Evolutionary conservation across 2,888 invertebrate genomes (phyloP).

Genomic region (Tetragonula carbonaria): DNA sequence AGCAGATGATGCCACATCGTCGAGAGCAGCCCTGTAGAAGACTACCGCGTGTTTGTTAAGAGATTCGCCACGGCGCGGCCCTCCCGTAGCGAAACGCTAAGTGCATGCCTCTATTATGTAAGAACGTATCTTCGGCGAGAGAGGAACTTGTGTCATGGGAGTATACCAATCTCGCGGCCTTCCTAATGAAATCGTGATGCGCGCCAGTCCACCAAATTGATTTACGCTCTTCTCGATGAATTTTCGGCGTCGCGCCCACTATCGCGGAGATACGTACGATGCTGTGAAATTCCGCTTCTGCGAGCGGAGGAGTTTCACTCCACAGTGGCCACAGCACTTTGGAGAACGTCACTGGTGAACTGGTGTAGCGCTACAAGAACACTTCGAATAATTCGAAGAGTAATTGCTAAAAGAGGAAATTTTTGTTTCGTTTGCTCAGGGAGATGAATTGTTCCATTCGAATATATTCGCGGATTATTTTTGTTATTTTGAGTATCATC

Average conservation of each 20-base stretch:
- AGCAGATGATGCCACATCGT: constrained; percentile 63
- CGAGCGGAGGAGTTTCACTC: background rate
- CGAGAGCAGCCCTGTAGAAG: constrained; percentile 49
- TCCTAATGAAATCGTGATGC: constrained; percentile 63
- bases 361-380: no score
- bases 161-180: constrained; percentile 56
- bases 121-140: constrained; percentile 70
- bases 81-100: constrained; percentile 78
- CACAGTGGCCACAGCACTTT: no score
- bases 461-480: no score
- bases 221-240: constrained; percentile 51
- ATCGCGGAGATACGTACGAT: no score
- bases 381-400: no score
- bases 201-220: constrained; percentile 60
- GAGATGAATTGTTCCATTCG: no score
- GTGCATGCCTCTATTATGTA: constrained; percentile 78
- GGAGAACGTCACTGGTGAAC: no score
- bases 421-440: no score
- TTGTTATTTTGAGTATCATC: no score
- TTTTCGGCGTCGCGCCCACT: background rate
- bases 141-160: constrained; percentile 66
- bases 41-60: constrained; percentile 78
- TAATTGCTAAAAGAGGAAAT: no score
- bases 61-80: constrained; percentile 77
- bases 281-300: background rate